Evolutionary conservation across 2,113 vertebrate genomes (phyloP), one percentile per base, ranked within the genome.

Genomic region (Hemiprocne comata): DNA sequence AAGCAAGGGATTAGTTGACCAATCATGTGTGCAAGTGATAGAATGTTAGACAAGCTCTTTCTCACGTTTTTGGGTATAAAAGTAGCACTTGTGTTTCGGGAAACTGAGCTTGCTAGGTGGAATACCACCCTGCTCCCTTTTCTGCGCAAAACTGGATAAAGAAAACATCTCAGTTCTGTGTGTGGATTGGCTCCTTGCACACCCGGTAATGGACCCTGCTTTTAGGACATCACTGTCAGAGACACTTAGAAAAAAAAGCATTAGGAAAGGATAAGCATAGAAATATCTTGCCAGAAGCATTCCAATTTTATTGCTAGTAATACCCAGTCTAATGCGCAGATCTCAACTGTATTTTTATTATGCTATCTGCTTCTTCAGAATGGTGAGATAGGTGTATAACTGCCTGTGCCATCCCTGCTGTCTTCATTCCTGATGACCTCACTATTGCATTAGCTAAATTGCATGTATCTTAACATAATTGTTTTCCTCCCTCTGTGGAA

Each of bases 371-470:
- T 91, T 83, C 69, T 73, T 80, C 64, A 75, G 31, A 76, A 76
- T 34, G 34, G 71, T 89, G 64, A 83, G 64, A 51, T 82, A 82
- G 13, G 58, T 26, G 12, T 54, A 9, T 36, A 87, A 89, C 24
- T 91, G 53, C 34, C 54, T 72, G 26, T 34, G 33, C 20, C 71
- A 89, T 57, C 55, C 75, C 69, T 87, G n/a, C 62, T 74, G 28
- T 61, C 92, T 78, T 93, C 58, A 82, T 93, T 90, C 74, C 61
- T 77, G 84, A 93, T 93, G 65, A 96, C 67, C 88, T 94, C 87
- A 93, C 85, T 51, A 76, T 23, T 75, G 79, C 93, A 94, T 95
- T 82, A 90, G 58, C 54, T 96, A 82, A 96, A 97, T 90, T 42
- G 60, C 65, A 95, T 42, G 48, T 48, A 64, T 73, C 74, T 95